Percentiles rank a stretch among this genome's conserved stretches.
phyloP scores from a whole-genome alignment of 2,797 vertebrate genomes.

The Chaunax sp. region DNA sequence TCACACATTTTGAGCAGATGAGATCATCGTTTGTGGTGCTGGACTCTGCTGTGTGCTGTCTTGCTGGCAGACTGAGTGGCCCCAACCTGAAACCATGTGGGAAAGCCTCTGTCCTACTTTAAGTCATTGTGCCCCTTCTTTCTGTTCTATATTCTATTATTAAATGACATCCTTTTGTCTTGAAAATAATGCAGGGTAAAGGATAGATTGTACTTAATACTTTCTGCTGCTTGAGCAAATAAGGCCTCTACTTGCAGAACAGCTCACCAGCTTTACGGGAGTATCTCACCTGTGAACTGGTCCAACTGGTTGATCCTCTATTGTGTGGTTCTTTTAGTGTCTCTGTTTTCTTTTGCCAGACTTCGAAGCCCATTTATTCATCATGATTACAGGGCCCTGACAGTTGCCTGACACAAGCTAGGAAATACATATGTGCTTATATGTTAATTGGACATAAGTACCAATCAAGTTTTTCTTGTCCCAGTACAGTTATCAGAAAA shows the following conservation, averaged over 20 bases:
- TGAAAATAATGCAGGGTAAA: conserved; percentile 9
- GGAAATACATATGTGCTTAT: not conserved
- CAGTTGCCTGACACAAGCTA: not conserved
- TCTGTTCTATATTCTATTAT: conserved; percentile 1
- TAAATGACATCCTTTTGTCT: conserved; percentile 14
- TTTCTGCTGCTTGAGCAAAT: conserved; percentile 12
- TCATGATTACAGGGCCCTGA: conserved; percentile 18
- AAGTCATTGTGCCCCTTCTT: not conserved
- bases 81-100: conserved; percentile 51
- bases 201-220: conserved; percentile 4
- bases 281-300: conserved; percentile 58
- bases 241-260: conserved; percentile 5
- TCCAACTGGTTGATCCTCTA: conserved; percentile 68
- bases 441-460: not conserved
- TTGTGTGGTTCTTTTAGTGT: conserved; percentile 31
- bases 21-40: conserved; percentile 67
- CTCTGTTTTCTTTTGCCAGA: conserved; percentile 39
- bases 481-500: not conserved
- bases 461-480: not conserved
- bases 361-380: conserved; percentile 35
- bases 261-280: conserved; percentile 18
- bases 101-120: conserved; percentile 43
- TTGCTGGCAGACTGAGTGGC: conserved; percentile 46
- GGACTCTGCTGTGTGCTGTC: conserved; percentile 29
- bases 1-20: conserved; percentile 75